Base-by-base conservation (phyloP, 2,888 invertebrate species). In the Anthoptus insignis region DNA sequence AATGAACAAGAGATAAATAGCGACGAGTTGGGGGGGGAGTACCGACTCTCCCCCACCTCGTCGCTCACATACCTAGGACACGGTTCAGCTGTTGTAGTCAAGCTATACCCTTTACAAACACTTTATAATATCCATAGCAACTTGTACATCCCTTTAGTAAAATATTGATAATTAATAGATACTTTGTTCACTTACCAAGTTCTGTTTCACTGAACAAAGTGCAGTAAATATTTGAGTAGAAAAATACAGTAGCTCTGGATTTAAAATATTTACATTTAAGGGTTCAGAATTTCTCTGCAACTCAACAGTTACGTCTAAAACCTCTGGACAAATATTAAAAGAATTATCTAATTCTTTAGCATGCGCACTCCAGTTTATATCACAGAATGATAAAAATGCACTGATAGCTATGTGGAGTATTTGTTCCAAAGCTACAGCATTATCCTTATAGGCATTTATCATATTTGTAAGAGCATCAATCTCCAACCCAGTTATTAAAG, bases 321-420 rank as follows among this genome's bases (percentile, higher is more conserved):
- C 73, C 66, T 89, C 83, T 4, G 94, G 93, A 84, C 89, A 91
- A 0, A 71, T 68, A 9, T 86, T 84, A 16, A 94, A 79, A 73
- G 92, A 93, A 34, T 91, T 78, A 13, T 84, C 80, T 0, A 91
- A 78, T 34, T 89, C 82, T 27, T 94, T 80, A 47, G 93, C 86
- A 3, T 97, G 97, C 0, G 98, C 97, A 56, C 96, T 96, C 95
- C 97, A 98, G 87, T 98, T 98, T 59, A 94, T 94, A 82, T 97
- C 97, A 59, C 97, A 94, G 87, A 98, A 98, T 24, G 94, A 93
- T 56, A 96, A 90, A 27, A 97, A 87, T 71, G 96, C 94, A 37
- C 96, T 94, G 16, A 97, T 92, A 2, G 95, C 97, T 58, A 95
- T 83, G 57, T 90, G 80, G 13, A 96, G 81, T 71, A 95, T 83